Evolutionary conservation across 2,797 vertebrate species (phyloP).

Genomic region (Labroides dimidiatus): DNA sequence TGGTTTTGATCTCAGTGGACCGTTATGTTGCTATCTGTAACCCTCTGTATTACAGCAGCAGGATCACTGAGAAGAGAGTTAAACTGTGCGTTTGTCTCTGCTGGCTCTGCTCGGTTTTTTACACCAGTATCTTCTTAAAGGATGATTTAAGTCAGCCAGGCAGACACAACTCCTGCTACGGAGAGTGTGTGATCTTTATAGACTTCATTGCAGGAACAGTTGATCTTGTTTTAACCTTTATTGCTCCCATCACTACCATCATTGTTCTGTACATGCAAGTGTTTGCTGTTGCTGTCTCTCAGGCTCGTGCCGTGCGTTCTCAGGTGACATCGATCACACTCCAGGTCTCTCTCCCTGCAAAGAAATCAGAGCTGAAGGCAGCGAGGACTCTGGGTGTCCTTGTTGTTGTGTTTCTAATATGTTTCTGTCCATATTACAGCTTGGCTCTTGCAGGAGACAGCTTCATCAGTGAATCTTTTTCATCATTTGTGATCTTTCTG

Average conservation of each 20-base stretch:
- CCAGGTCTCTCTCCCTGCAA: not conserved
- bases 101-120: slow-evolving; percentile 43
- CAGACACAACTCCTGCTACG: slow-evolving; percentile 43
- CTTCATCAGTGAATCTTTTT: not conserved
- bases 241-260: slow-evolving; percentile 25
- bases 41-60: slow-evolving; percentile 27
- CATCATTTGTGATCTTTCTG: slow-evolving; percentile 22
- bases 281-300: slow-evolving; percentile 54
- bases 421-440: slow-evolving; percentile 57
- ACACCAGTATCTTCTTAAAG: rapidly evolving
- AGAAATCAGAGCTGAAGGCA: slow-evolving; percentile 66
- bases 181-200: slow-evolving; percentile 51
- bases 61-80: slow-evolving; percentile 24
- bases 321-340: not conserved
- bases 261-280: slow-evolving; percentile 59
- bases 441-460: slow-evolving; percentile 9
- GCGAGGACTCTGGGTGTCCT: slow-evolving; percentile 59
- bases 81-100: slow-evolving; percentile 41
- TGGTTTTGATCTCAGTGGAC: slow-evolving; percentile 54
- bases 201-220: slow-evolving; percentile 11
- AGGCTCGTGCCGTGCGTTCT: slow-evolving; percentile 48
- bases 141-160: slow-evolving; percentile 32
- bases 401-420: slow-evolving; percentile 57
- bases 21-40: slow-evolving; percentile 51
- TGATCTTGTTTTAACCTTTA: slow-evolving; percentile 36